Evolutionary conservation across 2,888 invertebrate species (phyloP), one percentile per base, ranked within the genome.

Genomic region (Psylliodes chrysocephalus): DNA sequence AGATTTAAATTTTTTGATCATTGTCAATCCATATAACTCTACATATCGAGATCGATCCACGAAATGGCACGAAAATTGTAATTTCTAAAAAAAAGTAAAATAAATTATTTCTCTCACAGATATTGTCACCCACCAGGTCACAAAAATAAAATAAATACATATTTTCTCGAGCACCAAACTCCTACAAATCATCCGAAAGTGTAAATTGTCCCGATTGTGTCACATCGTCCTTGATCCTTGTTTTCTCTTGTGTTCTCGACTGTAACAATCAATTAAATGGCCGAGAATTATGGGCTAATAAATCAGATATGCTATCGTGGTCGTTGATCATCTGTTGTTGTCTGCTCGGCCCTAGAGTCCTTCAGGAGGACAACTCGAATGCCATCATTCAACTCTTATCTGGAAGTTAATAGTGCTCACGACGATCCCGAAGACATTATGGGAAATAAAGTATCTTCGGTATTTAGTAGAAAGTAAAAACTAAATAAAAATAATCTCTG

Each of bases 181-280:
- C 4, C 10, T 2, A 57, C 52, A 57, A 63, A 63, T 63, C 52
- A 52, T 46, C 52, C 12, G 53, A 63, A 63, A 52, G 61, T 62
- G 64, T 64, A 64, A 62, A 64, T 64, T 56, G 66, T 56, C 44
- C 30, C 35, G 59, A 47, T 60, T 42, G 54, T 47, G 60, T 63
- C 54, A 57, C 56, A 52, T 15, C 35, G 57, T 49, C 62, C 59
- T 59, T 55, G 51, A 63, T 49, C 57, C 60, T 60, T 65, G 64
- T 67, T 62, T 62, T 46, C 66, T 64, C 51, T 38, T 62, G 54
- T 59, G 64, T 63, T 40, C 55, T 49, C 25, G 51, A 59, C 52
- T 46, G 68, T 63, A 64, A 63, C 64, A 71, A 71, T 71, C 71
- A 71, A 71, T 71, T 71, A 68, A 63, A 65, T 55, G 51, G 63